phyloP scores from a whole-genome alignment of 1,140 invertebrate species.

The Drosophila sp. region DNA sequence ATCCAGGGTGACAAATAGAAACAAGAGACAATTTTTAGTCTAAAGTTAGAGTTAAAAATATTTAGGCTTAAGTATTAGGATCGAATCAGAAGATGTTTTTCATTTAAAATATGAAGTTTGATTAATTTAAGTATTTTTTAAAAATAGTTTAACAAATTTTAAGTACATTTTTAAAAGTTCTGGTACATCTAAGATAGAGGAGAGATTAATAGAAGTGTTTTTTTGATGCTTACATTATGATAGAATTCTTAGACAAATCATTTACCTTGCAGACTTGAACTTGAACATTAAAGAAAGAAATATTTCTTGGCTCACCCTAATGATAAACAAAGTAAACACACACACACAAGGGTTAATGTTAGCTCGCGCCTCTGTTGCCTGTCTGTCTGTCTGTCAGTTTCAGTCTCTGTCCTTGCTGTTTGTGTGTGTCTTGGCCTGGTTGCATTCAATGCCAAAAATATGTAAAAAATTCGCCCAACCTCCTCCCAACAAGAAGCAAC shows the following conservation, averaged over 20 bases:
- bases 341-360: slow-evolving; percentile 42
- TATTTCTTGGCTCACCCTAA: slow-evolving; percentile 22
- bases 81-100: too few species aligned
- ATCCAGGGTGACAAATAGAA: not conserved
- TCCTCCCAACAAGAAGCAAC: slow-evolving; percentile 32
- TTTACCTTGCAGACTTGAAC: not conserved
- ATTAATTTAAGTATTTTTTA: too few species aligned
- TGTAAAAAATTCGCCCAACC: slow-evolving; percentile 52
- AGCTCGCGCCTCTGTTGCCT: slow-evolving; percentile 12
- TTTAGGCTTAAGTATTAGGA: too few species aligned
- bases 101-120: too few species aligned
- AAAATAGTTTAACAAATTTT: too few species aligned
- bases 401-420: slow-evolving; percentile 21
- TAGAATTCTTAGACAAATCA: too few species aligned
- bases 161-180: too few species aligned
- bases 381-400: not conserved
- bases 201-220: too few species aligned
- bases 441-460: slow-evolving; percentile 72
- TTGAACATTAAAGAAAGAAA: not conserved
- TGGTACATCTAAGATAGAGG: too few species aligned
- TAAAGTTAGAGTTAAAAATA: too few species aligned
- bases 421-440: slow-evolving; percentile 36
- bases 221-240: too few species aligned
- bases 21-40: too few species aligned
- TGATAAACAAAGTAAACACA: not conserved